A percentile compares a stretch with the other conserved stretches of the same genome.
These are phyloP conservation scores for Cerastis leucographa DNA, from an alignment of 2,888 invertebrate genomes.

Conservation along the genomic window DNA sequence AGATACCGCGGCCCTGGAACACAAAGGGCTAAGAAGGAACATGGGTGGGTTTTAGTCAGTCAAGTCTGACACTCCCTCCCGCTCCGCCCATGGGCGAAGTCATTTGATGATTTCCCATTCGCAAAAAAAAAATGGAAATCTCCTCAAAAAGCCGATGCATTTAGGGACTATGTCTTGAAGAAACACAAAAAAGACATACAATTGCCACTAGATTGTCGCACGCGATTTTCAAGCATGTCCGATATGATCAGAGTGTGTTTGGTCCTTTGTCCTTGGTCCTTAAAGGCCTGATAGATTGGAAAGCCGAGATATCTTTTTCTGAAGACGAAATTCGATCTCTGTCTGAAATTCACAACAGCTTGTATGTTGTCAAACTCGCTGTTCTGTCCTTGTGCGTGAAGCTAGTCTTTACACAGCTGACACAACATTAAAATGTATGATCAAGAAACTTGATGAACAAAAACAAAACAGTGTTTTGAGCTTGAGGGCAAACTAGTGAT, in stretches of 20 bases:
- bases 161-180: too few species aligned
- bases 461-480: conserved; percentile 10
- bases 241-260: conserved; percentile 14
- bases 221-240: too few species aligned
- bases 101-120: too few species aligned
- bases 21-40: too few species aligned
- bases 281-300: conserved; percentile 11
- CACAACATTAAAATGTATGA: not conserved
- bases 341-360: not conserved
- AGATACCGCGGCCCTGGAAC: too few species aligned
- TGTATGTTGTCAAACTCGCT: conserved; percentile 9
- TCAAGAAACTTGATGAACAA: conserved; percentile 6
- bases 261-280: not conserved
- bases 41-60: too few species aligned
- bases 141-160: too few species aligned
- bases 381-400: conserved; percentile 6
- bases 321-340: not conserved
- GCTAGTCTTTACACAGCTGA: conserved; percentile 9
- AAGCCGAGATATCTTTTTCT: not conserved
- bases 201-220: conserved; percentile 15
- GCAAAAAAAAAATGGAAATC: too few species aligned
- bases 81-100: too few species aligned
- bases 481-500: not conserved
- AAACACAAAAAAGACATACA: conserved; percentile 24
- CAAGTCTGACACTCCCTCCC: too few species aligned